These are phyloP conservation scores for Drosophila paramelanica DNA, from an alignment of 2,888 invertebrate genomes.

Conservation along the genomic window DNA sequence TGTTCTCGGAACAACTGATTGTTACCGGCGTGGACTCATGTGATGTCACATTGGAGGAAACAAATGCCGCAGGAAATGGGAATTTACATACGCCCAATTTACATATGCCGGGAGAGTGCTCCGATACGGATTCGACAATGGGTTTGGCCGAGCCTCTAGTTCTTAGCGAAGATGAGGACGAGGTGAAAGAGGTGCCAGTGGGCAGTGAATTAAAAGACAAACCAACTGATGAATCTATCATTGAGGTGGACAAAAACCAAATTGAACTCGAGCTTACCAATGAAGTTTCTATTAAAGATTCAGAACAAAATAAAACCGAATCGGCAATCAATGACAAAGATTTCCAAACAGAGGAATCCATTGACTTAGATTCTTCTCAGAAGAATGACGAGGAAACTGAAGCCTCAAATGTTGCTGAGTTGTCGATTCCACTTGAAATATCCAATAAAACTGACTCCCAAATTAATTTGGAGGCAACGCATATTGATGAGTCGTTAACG, in stretches of 20 bases:
- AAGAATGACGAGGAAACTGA: neutral
- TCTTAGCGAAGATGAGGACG: conserved; percentile 65
- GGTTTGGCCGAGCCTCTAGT: conserved; percentile 62
- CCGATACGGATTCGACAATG: conserved; percentile 51
- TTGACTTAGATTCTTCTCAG: neutral
- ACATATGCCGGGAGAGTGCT: conserved; percentile 8
- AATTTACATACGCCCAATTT: neutral
- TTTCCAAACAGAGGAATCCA: neutral
- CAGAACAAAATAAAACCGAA: neutral
- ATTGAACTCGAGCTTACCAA: neutral
- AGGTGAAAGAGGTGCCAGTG: neutral
- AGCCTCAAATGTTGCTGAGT: neutral
- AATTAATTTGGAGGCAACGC: conserved; percentile 17
- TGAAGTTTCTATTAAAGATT: neutral
- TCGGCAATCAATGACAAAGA: neutral
- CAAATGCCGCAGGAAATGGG: conserved; percentile 1
- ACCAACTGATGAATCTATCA: neutral
- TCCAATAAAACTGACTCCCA: conserved; percentile 13
- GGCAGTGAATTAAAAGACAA: neutral
- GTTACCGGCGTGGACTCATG: conserved; percentile 63
- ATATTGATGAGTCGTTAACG: neutral
- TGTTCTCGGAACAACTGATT: conserved; percentile 71
- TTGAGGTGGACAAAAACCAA: neutral
- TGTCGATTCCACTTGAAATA: neutral
- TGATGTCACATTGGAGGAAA: conserved; percentile 62